Percentiles rank a stretch among this genome's conserved stretches.
Evolutionary conservation across 1,140 invertebrate species (phyloP).

Genomic region (Penaeus indicus): DNA sequence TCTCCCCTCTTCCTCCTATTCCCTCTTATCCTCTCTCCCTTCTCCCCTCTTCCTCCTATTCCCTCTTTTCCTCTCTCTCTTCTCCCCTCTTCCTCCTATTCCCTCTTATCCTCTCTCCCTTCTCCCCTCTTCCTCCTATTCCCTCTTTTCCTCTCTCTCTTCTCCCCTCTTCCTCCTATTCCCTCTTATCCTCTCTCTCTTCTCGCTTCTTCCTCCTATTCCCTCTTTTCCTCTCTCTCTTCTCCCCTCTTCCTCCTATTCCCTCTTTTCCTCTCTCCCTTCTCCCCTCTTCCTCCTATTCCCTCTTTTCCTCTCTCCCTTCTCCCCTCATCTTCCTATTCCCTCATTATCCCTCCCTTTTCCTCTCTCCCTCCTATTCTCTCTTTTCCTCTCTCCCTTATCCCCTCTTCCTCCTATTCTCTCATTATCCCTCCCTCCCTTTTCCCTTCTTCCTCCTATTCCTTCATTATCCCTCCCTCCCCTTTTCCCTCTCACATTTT

Average conservation of each 20-base stretch:
- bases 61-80: not conserved
- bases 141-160: too few species aligned
- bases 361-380: too few species aligned
- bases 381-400: too few species aligned
- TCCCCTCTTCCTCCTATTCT: too few species aligned
- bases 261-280: not conserved
- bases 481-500: too few species aligned
- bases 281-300: too few species aligned
- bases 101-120: not conserved
- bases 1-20: too few species aligned
- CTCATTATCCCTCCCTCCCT: too few species aligned
- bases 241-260: not conserved
- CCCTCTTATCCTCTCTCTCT: not conserved
- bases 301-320: too few species aligned
- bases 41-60: not conserved
- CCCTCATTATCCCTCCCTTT: not conserved
- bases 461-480: too few species aligned
- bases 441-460: too few species aligned
- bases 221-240: slow-evolving; percentile 2
- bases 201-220: not conserved
- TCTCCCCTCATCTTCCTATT: too few species aligned
- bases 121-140: not conserved
- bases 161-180: not conserved
- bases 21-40: not conserved
- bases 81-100: not conserved